phyloP scores from a whole-genome alignment of 2,113 vertebrate species.

The Corythoichthys haematopterus region DNA sequence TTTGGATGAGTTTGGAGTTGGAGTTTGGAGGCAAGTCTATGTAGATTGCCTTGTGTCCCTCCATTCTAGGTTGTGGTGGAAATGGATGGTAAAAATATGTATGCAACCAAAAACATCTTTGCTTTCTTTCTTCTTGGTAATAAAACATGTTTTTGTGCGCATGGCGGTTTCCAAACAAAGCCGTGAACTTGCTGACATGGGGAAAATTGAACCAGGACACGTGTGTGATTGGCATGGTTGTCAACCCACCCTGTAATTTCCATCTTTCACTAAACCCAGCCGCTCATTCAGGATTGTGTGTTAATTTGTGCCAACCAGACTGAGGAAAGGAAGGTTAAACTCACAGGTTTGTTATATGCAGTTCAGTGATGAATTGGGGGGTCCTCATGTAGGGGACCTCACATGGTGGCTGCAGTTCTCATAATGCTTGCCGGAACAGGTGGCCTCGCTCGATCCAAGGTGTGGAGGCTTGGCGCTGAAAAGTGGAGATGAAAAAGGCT shows the following conservation, averaged over 20 bases:
- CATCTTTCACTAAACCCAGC: constrained; percentile 41
- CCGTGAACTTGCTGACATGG: constrained; percentile 55
- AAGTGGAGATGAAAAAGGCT: constrained; percentile 66
- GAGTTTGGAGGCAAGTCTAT: not conserved
- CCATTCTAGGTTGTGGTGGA: not conserved
- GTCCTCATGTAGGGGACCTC: constrained; percentile 64
- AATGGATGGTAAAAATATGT: not conserved
- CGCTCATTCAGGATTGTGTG: constrained; percentile 54
- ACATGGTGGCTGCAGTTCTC: constrained; percentile 70
- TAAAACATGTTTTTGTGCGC: not conserved
- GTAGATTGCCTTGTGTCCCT: not conserved
- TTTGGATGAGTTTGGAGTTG: not conserved
- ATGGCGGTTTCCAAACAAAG: constrained; percentile 20
- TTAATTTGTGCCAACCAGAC: constrained; percentile 52
- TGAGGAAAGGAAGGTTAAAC: constrained; percentile 24
- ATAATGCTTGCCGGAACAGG: constrained; percentile 60
- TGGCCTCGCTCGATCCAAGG: constrained; percentile 68
- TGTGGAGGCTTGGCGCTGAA: constrained; percentile 60
- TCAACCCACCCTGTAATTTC: constrained; percentile 59
- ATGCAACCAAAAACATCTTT: not conserved
- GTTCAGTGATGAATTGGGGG: constrained; percentile 57
- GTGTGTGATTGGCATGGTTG: constrained; percentile 42
- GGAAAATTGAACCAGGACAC: constrained; percentile 45
- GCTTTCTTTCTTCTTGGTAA: not conserved
- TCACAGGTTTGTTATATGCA: constrained; percentile 46